Evolutionary conservation across 1,140 invertebrate species (phyloP), one percentile per base, ranked within the genome.

Genomic region (Leptinotarsa undecemlineata): DNA sequence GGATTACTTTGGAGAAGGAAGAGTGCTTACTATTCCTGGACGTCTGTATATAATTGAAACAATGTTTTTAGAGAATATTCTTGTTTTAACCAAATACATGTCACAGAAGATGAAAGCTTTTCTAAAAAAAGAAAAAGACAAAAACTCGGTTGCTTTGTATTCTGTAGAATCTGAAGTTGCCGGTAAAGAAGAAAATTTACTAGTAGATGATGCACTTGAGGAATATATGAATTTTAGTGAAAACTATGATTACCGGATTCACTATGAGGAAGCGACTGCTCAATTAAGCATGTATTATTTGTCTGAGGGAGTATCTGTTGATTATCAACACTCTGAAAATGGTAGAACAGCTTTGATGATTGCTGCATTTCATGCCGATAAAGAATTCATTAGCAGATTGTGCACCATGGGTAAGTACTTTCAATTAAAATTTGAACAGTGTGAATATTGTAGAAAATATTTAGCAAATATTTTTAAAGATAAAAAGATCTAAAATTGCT

Each of bases 41-140:
- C 90, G 91, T 61, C 84, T 90, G n/a, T 93, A 89, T 85, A 89
- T 92, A 13, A 95, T 98, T 0, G 90, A 94, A 67, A 89, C 91
- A 47, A 93, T 89, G 81, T 96, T 91, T 81, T 82, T 98, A 15
- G 96, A 97, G 82, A 94, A 98, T 77, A 86, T 98, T 57, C 86
- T 98, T 0, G 88, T 88, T 20, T 72, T 91, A 23, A 93, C 92
- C 0, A 88, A 90, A 60, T 95, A 94, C 81, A 89, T 75, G 62
- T 76, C 77, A 4, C 73, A 62, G 1, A 75, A 74, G 23, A 78
- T 78, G 77, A 47, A 63, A 26, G n/a, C 17, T 1, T 88, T 88
- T 33, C 94, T 94, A 92, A 67, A 19, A n/a, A 78, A 78, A 42
- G n/a, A 68, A 17, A 20, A 75, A 71, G 21, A 47, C 51, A 63